Percentiles rank a stretch among this genome's conserved stretches.
These are phyloP conservation scores for Gibbula magus DNA, from an alignment of 2,888 invertebrate genomes.

Conservation along the genomic window DNA sequence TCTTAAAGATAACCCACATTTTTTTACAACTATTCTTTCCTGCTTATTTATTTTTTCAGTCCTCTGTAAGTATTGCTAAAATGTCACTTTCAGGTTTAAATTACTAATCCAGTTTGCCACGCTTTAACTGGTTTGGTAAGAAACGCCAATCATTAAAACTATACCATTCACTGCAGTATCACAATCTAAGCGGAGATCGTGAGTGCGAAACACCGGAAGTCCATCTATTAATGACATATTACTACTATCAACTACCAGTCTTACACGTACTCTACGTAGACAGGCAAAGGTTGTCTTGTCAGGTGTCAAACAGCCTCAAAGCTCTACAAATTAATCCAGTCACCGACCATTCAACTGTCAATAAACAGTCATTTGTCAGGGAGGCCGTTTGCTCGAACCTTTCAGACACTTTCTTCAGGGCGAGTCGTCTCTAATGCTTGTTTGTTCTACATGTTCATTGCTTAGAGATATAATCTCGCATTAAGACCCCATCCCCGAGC, in stretches of 20 bases:
- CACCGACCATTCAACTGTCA: constrained; percentile 29
- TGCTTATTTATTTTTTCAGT: no score
- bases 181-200: no score
- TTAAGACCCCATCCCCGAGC: constrained; percentile 20
- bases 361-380: constrained; percentile 29
- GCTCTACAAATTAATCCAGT: constrained; percentile 31
- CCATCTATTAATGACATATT: constrained; percentile 17
- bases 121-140: background rate
- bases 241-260: background rate
- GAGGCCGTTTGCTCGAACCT: background rate
- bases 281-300: constrained; percentile 27
- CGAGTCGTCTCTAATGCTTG: constrained; percentile 13
- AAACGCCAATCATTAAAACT: background rate
- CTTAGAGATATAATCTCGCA: constrained; percentile 27
- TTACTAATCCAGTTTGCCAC: no score
- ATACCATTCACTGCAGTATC: background rate
- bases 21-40: no score
- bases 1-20: no score
- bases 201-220: constrained; percentile 1
- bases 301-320: constrained; percentile 27
- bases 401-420: background rate
- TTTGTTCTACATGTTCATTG: constrained; percentile 13
- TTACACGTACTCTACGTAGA: background rate
- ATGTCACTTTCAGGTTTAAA: no score
- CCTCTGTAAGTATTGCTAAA: no score